phyloP scores from a whole-genome alignment of 2,888 invertebrate species.

The Conops quadrifasciatus region DNA sequence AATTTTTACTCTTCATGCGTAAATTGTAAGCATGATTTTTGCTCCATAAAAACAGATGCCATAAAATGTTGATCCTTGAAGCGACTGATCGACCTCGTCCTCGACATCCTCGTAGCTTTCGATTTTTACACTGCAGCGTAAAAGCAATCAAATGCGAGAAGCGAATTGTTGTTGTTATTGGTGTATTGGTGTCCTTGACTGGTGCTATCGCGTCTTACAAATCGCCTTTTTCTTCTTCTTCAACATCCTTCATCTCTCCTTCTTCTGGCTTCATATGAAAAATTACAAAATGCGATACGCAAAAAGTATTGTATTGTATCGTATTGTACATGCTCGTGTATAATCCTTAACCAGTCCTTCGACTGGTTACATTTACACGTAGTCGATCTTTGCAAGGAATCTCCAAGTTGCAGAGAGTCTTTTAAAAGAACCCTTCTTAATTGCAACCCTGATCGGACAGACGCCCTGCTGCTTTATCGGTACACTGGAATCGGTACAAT shows the following conservation, averaged over 20 bases:
- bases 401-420: background rate
- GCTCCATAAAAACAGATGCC: background rate
- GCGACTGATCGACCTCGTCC: too few relatives aligned
- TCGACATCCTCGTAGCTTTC: too few relatives aligned
- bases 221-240: background rate
- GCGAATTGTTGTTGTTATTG: background rate
- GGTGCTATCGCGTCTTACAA: background rate
- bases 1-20: background rate
- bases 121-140: background rate
- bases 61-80: background rate
- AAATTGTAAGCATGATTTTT: background rate
- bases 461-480: too few relatives aligned
- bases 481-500: too few relatives aligned
- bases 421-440: background rate
- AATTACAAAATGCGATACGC: conserved; percentile 1
- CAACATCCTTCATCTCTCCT: background rate
- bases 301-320: background rate
- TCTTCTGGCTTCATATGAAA: background rate
- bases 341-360: background rate
- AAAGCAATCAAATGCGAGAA: background rate
- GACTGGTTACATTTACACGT: background rate
- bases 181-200: background rate
- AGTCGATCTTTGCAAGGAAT: background rate
- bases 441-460: background rate
- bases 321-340: too few relatives aligned